Conservation (phyloP, 2,113 vertebrate species). For the Actenoides lindsayi region DNA sequence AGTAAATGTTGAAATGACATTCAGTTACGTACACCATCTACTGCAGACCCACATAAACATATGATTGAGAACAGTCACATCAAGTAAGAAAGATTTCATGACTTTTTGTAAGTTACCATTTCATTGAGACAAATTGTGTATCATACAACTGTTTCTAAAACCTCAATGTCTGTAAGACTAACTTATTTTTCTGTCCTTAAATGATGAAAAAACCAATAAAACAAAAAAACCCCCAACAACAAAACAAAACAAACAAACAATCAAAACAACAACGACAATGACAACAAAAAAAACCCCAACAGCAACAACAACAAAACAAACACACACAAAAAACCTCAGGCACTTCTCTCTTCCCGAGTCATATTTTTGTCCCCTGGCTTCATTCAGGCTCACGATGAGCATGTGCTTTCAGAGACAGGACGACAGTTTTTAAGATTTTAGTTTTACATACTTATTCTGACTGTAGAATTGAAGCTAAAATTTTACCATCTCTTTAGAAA, state of each 20-base stretch:
- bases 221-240: neutral
- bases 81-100: neutral
- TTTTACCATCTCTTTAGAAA: neutral
- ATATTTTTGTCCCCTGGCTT: rapidly evolving
- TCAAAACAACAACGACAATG: no score
- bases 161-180: neutral
- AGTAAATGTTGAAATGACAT: neutral
- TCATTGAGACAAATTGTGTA: neutral
- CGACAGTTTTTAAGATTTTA: neutral
- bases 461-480: neutral
- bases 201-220: neutral
- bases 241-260: no score
- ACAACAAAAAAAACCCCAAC: no score
- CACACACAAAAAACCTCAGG: no score
- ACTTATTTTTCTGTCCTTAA: neutral
- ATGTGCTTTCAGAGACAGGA: neutral
- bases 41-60: neutral
- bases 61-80: neutral
- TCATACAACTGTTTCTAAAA: neutral
- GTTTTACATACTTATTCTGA: neutral
- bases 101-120: neutral
- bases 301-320: no score
- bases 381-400: neutral
- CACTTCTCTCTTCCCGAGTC: neutral
- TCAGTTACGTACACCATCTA: neutral